Evolutionary conservation across 1,140 invertebrate species (phyloP), one percentile per base, ranked within the genome.

Genomic region (Euglossa dilemma): DNA sequence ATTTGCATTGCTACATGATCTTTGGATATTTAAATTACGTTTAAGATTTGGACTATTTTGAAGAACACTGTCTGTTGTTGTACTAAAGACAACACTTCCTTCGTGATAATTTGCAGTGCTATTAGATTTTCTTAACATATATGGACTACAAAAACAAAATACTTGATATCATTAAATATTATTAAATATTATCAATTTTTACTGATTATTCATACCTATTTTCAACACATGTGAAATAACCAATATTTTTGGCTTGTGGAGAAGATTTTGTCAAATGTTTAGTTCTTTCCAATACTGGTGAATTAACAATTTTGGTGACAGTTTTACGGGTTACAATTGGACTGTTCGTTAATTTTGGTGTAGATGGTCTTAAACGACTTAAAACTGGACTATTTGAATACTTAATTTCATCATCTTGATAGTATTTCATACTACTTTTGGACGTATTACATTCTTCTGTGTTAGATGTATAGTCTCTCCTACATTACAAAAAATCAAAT

Each of bases 41-140:
- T 89, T 87, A 69, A 90, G 50, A 36, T 87, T 84, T 23, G 89
- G 84, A 91, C 83, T 91, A 63, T 85, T 92, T 67, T 87, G 85
- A 70, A 85, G 70, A 63, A 87, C 59, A 71, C 73, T 81, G 64
- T 85, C 56, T 45, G 83, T 56, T 69, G 61, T 89, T 36, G 83
- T 85, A 72, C 43, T 83, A 83, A 88, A 80, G 61, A 75, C 67
- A 52, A 84, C 57, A 9, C 18, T 75, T 84, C 81, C 85, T 76
- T 92, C 91, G 3, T 89, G 88, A 80, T 92, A 92, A 79, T 89
- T 92, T 36, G 91, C 89, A 47, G 91, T 91, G 47, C 91, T 92
- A 64, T 86, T 87, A 6, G 91, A 92, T 76, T 92, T 92, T 66
- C 91, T 88, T 75, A 92, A 80, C 91, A 92, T 92, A 28, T 92